A percentile compares a stretch with the other conserved stretches of the same genome.
These are phyloP conservation scores for Eupsilia transversa DNA, from an alignment of 2,888 invertebrate species.

Conservation along the genomic window DNA sequence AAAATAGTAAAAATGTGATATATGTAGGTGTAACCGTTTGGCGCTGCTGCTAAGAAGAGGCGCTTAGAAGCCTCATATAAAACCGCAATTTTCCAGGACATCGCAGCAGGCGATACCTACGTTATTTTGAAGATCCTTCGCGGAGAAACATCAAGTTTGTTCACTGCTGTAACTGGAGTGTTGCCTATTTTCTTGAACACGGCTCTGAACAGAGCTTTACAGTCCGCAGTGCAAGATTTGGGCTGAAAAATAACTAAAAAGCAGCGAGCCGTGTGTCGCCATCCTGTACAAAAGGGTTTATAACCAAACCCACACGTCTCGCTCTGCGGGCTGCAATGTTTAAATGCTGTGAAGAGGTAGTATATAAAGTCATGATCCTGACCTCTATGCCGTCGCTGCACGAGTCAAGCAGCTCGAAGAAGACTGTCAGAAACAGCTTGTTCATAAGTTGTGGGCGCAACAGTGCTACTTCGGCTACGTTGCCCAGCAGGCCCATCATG, in stretches of 20 bases:
- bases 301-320: background rate
- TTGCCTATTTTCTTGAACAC: background rate
- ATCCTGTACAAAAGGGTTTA: background rate
- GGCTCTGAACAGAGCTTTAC: background rate
- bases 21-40: background rate
- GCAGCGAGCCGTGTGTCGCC: too few relatives aligned
- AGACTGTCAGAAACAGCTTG: conserved; percentile 95
- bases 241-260: background rate
- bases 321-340: background rate
- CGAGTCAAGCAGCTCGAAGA: conserved; percentile 96
- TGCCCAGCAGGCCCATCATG: conserved; percentile 99
- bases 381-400: conserved; percentile 98
- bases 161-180: background rate
- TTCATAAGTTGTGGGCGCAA: conserved; percentile 96
- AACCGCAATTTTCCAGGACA: background rate
- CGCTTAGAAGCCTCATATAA: background rate
- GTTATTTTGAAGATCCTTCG: background rate
- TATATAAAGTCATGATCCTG: conserved; percentile 1
- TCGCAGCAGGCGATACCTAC: background rate
- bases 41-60: background rate
- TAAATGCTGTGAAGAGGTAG: background rate
- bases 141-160: background rate
- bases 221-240: conserved; percentile 1
- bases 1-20: background rate
- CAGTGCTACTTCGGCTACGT: conserved; percentile 97